Base-by-base conservation (phyloP, 2,888 invertebrate genomes). In the Serrognathus titanus region DNA sequence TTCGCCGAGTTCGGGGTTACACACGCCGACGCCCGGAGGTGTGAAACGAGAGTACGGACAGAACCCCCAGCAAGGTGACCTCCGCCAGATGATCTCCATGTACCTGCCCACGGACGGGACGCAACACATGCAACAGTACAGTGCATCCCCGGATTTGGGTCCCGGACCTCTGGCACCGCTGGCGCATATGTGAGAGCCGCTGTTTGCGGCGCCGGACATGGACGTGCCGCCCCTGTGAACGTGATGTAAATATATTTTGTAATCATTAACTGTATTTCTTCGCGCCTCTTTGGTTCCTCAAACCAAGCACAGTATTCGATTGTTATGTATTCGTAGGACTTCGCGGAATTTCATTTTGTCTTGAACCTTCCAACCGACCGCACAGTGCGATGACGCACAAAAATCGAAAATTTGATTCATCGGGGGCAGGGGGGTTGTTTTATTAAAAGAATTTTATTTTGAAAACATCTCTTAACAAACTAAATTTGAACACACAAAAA, bases 51-150 rank as follows among this genome's bases (percentile, higher is more conserved):
- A 90, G 77, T 89, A 89, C 78, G 81, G 80, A 54, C 72, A 75
- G 37, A 79, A 79, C 57, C 79, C 78, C 45, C 75, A 70, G 49
- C 80, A 79, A 65, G 84, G 84, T 37, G 85, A 88, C 69, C 79
- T 87, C 48, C 78, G 85, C 53, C 86, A 88, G 74, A 88, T 89
- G 87, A 88, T 89, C 74, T 86, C 84, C 66, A 87, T 89, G 86
- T 89, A 89, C 79, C 81, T 89, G 73, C 85, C 85, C 1, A 82
- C 83, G 53, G 88, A 88, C 73, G 84, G 84, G 64, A 83, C 82
- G 58, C 83, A 83, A 74, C 85, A 85, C 76, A 83, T 84, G 81
- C 83, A 76, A 82, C 83, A 74, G 81, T 86, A 80, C 83, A 85
- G 82, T 83, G 84, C 82, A 64, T 84, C 82, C 77, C 84, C 79